Evolutionary conservation across 2,797 vertebrate genomes (phyloP).

Genomic region (Rhabdophis nuchalis): DNA sequence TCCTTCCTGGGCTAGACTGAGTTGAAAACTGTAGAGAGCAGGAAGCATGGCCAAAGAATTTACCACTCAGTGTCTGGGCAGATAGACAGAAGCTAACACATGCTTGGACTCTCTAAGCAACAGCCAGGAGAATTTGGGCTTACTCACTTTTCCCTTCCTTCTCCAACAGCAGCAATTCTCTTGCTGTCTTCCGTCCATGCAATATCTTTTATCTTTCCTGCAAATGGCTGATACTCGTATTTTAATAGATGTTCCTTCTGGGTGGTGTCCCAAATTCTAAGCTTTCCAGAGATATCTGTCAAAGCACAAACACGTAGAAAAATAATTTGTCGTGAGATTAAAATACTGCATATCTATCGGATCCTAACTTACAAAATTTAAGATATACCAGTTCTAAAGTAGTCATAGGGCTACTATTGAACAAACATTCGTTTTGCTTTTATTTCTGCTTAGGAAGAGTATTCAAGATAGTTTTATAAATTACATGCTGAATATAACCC

Average conservation of each 20-base stretch:
- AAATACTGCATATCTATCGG: constrained; percentile 30
- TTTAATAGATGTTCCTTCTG: constrained; percentile 95
- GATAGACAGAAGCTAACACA: too few species aligned
- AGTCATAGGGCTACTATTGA: background rate
- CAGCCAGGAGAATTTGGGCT: background rate
- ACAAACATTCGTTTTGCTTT: background rate
- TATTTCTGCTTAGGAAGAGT: background rate
- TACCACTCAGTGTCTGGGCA: too few species aligned
- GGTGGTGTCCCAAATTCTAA: constrained; percentile 98
- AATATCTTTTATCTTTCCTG: constrained; percentile 91
- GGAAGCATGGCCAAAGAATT: too few species aligned
- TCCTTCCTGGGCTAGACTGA: too few species aligned
- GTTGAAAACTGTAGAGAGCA: too few species aligned
- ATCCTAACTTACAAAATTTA: constrained; percentile 36
- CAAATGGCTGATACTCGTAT: constrained; percentile 92
- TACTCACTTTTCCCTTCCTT: constrained; percentile 93
- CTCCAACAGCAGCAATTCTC: constrained; percentile 90
- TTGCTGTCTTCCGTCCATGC: constrained; percentile 97
- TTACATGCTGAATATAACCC: background rate
- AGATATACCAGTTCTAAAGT: constrained; percentile 12
- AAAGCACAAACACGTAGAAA: constrained; percentile 46
- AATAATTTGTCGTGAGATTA: constrained; percentile 36
- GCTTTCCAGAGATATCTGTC: constrained; percentile 87
- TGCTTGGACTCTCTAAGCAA: too few species aligned
- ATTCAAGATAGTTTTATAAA: background rate